phyloP scores from a whole-genome alignment of 2,113 vertebrate genomes.

The western clawed frog (Xenopus tropicalis) region DNA sequence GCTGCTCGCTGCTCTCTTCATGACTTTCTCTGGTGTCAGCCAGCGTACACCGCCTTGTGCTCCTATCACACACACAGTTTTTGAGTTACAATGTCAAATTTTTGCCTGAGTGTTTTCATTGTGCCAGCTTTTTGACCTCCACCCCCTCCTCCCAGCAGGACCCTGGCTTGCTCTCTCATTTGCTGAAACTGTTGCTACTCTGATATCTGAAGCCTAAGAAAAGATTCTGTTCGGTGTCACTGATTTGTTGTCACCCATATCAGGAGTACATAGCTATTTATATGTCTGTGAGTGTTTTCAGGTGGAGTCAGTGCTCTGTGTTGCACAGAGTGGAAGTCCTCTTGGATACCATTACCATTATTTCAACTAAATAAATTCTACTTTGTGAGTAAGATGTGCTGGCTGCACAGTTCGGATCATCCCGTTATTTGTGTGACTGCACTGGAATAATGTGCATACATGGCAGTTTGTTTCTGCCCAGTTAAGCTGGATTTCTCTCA shows the following conservation, averaged over 20 bases:
- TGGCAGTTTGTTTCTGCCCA: constrained; percentile 36
- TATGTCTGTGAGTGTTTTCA: constrained; percentile 49
- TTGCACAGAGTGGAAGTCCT: background rate
- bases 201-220: constrained; percentile 36
- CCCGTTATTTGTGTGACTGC: constrained; percentile 33
- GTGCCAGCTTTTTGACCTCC: constrained; percentile 16
- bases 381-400: constrained; percentile 29
- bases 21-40: constrained; percentile 36
- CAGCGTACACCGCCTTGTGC: constrained; percentile 39
- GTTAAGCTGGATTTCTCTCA: constrained; percentile 46
- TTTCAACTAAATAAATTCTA: constrained; percentile 25
- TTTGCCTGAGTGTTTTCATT: constrained; percentile 53
- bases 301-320: constrained; percentile 38
- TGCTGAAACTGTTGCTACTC: constrained; percentile 22
- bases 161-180: constrained; percentile 32
- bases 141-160: constrained; percentile 47
- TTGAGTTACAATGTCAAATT: constrained; percentile 54
- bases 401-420: constrained; percentile 28
- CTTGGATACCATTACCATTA: constrained; percentile 33
- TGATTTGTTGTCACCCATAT: constrained; percentile 49
- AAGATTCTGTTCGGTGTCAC: constrained; percentile 45
- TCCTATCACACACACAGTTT: constrained; percentile 52
- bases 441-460: background rate
- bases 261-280: constrained; percentile 34
- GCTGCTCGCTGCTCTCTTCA: constrained; percentile 52